A percentile compares a stretch with the other conserved stretches of the same genome.
Conservation (phyloP, 1,140 invertebrate genomes). For the Drosophila azteca region DNA sequence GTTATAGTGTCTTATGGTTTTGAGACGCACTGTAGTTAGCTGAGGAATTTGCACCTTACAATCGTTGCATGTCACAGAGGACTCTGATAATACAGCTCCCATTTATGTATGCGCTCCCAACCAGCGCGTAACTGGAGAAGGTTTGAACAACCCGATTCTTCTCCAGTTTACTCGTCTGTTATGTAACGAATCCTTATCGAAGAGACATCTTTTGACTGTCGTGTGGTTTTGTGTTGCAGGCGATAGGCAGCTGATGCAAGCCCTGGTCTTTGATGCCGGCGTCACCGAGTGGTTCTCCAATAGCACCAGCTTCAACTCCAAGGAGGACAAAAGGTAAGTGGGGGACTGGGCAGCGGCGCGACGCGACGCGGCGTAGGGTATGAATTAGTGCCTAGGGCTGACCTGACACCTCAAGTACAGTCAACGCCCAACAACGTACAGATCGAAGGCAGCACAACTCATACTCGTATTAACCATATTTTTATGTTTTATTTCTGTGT, state of each 20-base stretch:
- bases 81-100: background rate
- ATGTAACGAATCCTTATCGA: background rate
- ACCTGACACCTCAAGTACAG: conserved; percentile 67
- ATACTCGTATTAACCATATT: conserved; percentile 56
- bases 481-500: conserved; percentile 69
- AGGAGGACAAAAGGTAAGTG: conserved; percentile 88
- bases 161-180: too few species aligned
- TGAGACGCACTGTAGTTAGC: conserved; percentile 60
- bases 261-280: conserved; percentile 93
- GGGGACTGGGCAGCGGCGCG: too few species aligned
- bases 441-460: conserved; percentile 47
- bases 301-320: conserved; percentile 87
- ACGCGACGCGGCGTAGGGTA: background rate
- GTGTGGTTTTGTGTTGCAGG: conserved; percentile 84
- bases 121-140: background rate
- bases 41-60: conserved; percentile 70
- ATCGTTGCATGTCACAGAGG: conserved; percentile 38
- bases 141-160: background rate
- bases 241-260: conserved; percentile 92
- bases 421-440: conserved; percentile 45
- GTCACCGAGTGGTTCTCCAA: conserved; percentile 93
- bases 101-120: background rate
- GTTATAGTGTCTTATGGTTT: background rate
- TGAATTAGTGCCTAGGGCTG: conserved; percentile 36
- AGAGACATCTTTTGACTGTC: background rate